Conservation (phyloP, 2,888 invertebrate species). For the Zootermopsis nevadensis region DNA sequence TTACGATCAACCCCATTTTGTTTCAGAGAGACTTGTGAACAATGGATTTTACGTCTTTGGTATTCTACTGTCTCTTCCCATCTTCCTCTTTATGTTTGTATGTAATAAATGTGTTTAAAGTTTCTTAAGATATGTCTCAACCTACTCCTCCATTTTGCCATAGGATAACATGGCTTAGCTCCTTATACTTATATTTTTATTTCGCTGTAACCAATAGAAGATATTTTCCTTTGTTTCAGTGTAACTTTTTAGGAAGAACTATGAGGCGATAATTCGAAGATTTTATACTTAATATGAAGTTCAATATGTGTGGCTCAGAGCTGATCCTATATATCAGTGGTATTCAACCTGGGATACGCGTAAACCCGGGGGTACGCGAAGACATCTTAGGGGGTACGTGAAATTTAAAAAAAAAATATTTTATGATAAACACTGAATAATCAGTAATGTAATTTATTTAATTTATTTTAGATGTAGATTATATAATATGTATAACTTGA, state of each 20-base stretch:
- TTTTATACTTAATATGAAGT: too few species aligned
- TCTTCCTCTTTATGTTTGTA: conserved; percentile 31
- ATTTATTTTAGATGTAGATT: too few species aligned
- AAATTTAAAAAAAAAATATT: too few species aligned
- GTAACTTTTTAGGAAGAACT: neutral
- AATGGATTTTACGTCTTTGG: conserved; percentile 39
- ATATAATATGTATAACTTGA: too few species aligned
- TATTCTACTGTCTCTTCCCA: conserved; percentile 25
- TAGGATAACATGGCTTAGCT: conserved; percentile 26
- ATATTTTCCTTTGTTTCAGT: neutral
- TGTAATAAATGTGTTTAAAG: conserved; percentile 38
- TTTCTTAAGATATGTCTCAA: conserved; percentile 31
- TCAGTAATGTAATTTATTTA: too few species aligned
- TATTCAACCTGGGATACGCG: too few species aligned
- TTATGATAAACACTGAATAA: too few species aligned
- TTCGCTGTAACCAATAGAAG: too few species aligned
- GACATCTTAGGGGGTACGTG: too few species aligned
- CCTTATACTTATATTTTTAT: neutral
- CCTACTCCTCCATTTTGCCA: conserved; percentile 6
- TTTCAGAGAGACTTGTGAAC: conserved; percentile 24
- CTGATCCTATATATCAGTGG: too few species aligned
- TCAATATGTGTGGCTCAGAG: too few species aligned
- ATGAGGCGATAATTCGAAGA: neutral
- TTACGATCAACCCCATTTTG: conserved; percentile 32
- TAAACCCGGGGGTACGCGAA: too few species aligned